Conservation (phyloP, 2,113 vertebrate species). For the Mixornis gularis region DNA sequence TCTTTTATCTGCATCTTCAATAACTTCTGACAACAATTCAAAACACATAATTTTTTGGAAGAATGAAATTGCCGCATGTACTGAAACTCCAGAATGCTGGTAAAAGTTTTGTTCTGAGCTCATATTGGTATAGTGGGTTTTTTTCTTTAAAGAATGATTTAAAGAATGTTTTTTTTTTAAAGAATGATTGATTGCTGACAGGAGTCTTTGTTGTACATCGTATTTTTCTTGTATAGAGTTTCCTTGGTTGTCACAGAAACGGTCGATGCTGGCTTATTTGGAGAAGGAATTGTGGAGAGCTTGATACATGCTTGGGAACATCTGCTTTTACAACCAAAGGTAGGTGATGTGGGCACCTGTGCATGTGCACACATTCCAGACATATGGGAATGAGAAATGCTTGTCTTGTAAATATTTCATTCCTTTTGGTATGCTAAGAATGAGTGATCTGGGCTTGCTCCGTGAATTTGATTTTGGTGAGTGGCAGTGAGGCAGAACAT, state of each 20-base stretch:
- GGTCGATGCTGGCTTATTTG: conserved; percentile 95
- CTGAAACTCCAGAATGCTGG: not conserved
- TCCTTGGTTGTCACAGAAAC: conserved; percentile 98
- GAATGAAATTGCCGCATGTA: not conserved
- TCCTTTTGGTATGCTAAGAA: not conserved
- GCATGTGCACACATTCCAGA: not conserved
- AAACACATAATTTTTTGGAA: not conserved
- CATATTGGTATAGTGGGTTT: not conserved
- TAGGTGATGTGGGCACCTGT: conserved; percentile 29
- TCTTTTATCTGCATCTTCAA: not conserved
- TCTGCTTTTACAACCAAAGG: conserved; percentile 89
- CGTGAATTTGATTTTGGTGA: not conserved
- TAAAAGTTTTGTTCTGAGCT: not conserved
- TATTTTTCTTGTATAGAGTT: conserved; percentile 75
- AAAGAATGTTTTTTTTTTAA: no score
- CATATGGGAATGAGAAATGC: not conserved
- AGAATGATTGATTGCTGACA: not conserved
- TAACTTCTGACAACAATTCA: not conserved
- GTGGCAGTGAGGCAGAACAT: not conserved
- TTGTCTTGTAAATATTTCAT: not conserved
- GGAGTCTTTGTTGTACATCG: not conserved
- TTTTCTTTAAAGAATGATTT: not conserved
- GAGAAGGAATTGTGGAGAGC: conserved; percentile 96
- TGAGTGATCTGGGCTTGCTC: not conserved
- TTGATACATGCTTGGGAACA: conserved; percentile 96